Evolutionary conservation across 2,888 invertebrate species (phyloP).

Genomic region (Xestia ashworthii): DNA sequence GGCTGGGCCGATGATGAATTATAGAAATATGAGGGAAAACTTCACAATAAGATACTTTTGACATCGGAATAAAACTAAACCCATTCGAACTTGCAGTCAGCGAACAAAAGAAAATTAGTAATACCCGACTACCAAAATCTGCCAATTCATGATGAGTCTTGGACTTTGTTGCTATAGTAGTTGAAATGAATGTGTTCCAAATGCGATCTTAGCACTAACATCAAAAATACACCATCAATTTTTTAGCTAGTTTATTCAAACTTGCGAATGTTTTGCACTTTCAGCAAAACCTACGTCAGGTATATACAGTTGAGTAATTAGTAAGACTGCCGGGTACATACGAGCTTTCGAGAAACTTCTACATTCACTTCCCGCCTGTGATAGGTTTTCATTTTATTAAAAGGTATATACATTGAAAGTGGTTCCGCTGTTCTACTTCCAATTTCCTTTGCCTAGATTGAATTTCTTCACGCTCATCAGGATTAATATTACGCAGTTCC

Average conservation of each 20-base stretch:
- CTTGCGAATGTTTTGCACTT: slow-evolving; percentile 18
- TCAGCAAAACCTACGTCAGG: slow-evolving; percentile 8
- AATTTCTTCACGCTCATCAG: slow-evolving; percentile 41
- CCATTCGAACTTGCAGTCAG: neutral
- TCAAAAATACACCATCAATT: neutral
- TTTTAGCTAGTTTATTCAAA: slow-evolving; percentile 2
- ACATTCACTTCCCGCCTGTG: slow-evolving; percentile 45
- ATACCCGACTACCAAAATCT: neutral
- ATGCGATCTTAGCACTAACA: neutral
- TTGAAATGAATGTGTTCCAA: neutral
- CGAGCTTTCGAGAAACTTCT: slow-evolving; percentile 42
- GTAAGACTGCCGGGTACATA: slow-evolving; percentile 44
- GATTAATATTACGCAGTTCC: slow-evolving; percentile 23
- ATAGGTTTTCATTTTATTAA: slow-evolving; percentile 57
- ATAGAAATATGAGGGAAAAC: slow-evolving; percentile 10
- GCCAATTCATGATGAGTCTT: neutral
- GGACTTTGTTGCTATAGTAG: neutral
- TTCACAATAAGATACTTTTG: neutral
- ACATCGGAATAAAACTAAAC: neutral
- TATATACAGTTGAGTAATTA: slow-evolving; percentile 51
- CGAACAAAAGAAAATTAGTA: neutral
- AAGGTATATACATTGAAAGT: slow-evolving; percentile 42
- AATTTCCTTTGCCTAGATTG: slow-evolving; percentile 51
- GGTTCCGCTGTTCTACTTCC: slow-evolving; percentile 37
- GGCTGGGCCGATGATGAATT: too few relatives aligned